Evolutionary conservation across 2,888 invertebrate species (phyloP), one percentile per base, ranked within the genome.

Genomic region (Magallana nippona): DNA sequence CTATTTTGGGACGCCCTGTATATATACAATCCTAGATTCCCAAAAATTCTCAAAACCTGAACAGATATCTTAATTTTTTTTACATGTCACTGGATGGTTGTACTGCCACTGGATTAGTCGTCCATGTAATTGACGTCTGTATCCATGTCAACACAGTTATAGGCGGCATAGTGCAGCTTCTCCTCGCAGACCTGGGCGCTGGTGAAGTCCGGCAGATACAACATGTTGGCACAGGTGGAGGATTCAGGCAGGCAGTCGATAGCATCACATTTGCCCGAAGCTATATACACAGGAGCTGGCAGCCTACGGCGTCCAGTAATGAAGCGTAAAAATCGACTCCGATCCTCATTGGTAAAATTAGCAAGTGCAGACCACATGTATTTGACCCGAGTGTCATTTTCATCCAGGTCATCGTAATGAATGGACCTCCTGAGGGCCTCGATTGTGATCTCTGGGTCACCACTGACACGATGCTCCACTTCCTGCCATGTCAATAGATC

Each of bases 121-220:
- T 92, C 93, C 91, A 90, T 92, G 0, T 92, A 91, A 80, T 90
- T 92, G 88, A 93, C 91, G 86, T 94, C 94, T 5, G 94, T 93
- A 85, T 94, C 94, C 82, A 94, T 94, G 80, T 94, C 94, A 55
- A 94, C 90, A 89, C 94, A 94, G 88, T 94, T 94, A 86, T 94
- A 94, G 8, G 92, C 89, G n/a, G 94, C 94, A 87, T 94, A 94
- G 17, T 93, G 90, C 22, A 94, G 87, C 86, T 94, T 94, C 86
- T 94, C 94, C 83, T 94, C 94, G 10, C 93, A 93, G 32, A 92
- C 86, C 85, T 93, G 92, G 80, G 93, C 93, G 93, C 94, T 44
- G 8, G 93, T 90, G 86, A 93, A 94, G 62, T 91, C 91, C 19
- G 94, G 94, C 82, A 94, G 87, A 87, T 92, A 94, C n/a, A 94